Conservation (phyloP, 1,140 invertebrate genomes). For the Babylonia areolata region DNA sequence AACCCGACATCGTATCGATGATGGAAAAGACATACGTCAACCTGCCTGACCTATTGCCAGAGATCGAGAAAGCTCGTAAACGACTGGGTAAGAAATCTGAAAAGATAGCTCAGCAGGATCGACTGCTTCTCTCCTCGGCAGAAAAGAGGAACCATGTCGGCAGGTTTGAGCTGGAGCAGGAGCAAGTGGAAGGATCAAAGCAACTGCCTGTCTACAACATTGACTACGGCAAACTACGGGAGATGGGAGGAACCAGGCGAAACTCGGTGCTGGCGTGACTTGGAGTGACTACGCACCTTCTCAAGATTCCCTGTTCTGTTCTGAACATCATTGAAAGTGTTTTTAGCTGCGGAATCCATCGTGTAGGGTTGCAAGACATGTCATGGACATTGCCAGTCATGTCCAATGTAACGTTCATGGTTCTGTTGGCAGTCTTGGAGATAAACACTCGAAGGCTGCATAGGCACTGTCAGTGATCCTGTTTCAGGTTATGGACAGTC, state of each 20-base stretch:
- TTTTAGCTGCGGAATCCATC: no score
- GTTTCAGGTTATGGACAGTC: no score
- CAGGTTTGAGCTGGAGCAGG: conserved; percentile 15
- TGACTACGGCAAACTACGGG: conserved; percentile 14
- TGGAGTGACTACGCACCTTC: not conserved
- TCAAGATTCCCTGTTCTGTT: no score
- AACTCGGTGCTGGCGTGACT: conserved; percentile 33
- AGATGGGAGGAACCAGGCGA: conserved; percentile 30
- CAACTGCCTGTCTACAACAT: conserved; percentile 35
- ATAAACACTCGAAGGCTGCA: no score
- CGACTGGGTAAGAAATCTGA: conserved; percentile 11
- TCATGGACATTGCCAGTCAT: no score
- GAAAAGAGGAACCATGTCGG: not conserved
- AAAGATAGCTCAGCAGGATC: not conserved
- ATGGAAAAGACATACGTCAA: conserved; percentile 34
- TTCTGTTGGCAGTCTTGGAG: no score
- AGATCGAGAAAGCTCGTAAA: conserved; percentile 41
- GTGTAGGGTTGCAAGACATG: no score
- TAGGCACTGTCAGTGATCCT: no score
- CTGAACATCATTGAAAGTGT: no score
- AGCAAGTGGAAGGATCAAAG: not conserved
- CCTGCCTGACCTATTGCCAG: conserved; percentile 40
- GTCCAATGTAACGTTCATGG: no score
- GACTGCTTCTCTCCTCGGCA: not conserved
- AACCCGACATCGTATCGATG: conserved; percentile 38